Base-by-base conservation (phyloP, 2,888 invertebrate genomes). In the Eupithecia subumbrata region DNA sequence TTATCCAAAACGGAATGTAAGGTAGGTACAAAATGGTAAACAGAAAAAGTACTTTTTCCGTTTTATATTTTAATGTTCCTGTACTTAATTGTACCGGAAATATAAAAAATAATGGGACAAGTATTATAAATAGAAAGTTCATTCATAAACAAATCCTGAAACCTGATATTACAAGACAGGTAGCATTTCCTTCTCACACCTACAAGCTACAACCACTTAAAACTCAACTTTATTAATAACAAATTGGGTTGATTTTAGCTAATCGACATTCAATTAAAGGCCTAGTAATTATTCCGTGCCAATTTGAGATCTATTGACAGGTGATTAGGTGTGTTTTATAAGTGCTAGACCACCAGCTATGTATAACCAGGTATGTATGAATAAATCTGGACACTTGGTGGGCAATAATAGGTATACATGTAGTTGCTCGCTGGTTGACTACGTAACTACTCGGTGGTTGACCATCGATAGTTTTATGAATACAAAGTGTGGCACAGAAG, bases 291-390 rank as follows among this genome's bases (percentile, higher is more conserved):
- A 66, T 11, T 2, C 5, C n/a, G 37, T n/a, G 66, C 34, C n/a
- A 37, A 72, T 66, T 68, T 60, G 43, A 43, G 37, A 25, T 48
- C 56, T 73, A 71, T 56, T 60, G 22, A 71, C 67, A 68, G 25
- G 43, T 18, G 18, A 34, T 63, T 60, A 69, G 77, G 79, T 83
- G 77, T 82, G 79, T 83, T 84, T 83, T 82, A 22, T 56, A 56
- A 22, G 56, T 37, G n/a, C 37, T 18, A 16, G 66, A 66, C 66
- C 66, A 66, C 66, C 66, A 4, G 22, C n/a, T n/a, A n/a, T n/a
- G n/a, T n/a, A n/a, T n/a, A n/a, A n/a, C 22, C 22, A 56, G 56
- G 56, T 56, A n/a, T 66, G 37, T 30, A 18, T 66, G 18, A 66
- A 66, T 66, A 40, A 37, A 66, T 11, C 18, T 37, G 34, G 22